Evolutionary conservation across 2,797 vertebrate species (phyloP), one percentile per base, ranked within the genome.

Genomic region (Myoxocephalus aenaeus): DNA sequence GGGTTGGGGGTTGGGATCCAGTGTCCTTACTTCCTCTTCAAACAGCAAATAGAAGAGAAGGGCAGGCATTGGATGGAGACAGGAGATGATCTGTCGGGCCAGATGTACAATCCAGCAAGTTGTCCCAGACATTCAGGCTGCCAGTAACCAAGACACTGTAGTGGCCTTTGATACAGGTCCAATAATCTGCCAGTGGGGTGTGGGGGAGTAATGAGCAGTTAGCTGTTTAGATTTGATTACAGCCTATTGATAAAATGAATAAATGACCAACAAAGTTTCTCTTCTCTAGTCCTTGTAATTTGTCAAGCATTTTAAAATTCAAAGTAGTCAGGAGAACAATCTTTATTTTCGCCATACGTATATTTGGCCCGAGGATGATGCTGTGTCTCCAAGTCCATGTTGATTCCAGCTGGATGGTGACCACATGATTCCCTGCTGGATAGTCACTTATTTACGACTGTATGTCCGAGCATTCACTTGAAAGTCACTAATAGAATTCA

Each of bases 1-100:
- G 70, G 54, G 58, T 53, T 34, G 4, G 29, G 4, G 29, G 29
- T 11, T 8, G 20, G 50, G 78, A 83, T 90, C 83, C 54, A 69
- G 64, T 85, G 83, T 85, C 83, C 70, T 32, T 38, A 80, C 86
- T 84, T 89, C 86, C 80, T 86, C 75, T 80, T 62, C 50, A 78
- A 76, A 82, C 70, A 86, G 72, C 77, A 72, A 81, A 75, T 70
- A 75, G 75, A 73, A 42, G 57, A 53, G 36, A 29, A 70, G 67
- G 80, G 69, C 1, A 36, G 59, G 20, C 42, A 22, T 18, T 29
- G 53, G 17, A 36, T 53, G 12, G n/a, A 76, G 65, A 74, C 70
- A 67, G 62, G 57, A 68, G 51, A 64, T 75, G 74, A 79, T 85
- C 58, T 54, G 65, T 76, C 8, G 7, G 38, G 54, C 77, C 70